phyloP scores from a whole-genome alignment of 2,113 vertebrate genomes.

The Thryonomys swinderianus region DNA sequence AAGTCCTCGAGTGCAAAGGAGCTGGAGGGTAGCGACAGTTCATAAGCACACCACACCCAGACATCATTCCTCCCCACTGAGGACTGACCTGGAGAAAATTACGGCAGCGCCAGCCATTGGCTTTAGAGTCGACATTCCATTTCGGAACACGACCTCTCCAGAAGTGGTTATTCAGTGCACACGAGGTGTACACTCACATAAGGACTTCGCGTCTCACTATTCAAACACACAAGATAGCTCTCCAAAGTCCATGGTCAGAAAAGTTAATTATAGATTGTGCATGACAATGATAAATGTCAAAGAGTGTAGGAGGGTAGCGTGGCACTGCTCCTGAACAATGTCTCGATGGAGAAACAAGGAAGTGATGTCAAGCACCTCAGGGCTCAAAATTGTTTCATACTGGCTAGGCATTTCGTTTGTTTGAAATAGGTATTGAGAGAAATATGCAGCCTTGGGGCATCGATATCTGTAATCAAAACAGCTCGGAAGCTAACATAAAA shows the following conservation, averaged over 20 bases:
- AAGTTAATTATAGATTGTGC: background rate
- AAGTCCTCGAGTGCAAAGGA: background rate
- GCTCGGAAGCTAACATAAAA: background rate
- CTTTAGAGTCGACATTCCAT: background rate
- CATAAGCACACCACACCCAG: accelerated
- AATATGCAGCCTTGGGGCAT: background rate
- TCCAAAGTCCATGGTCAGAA: background rate
- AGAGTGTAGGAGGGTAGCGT: background rate
- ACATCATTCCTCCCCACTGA: no score
- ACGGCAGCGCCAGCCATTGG: accelerated
- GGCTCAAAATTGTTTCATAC: background rate
- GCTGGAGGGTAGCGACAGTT: background rate
- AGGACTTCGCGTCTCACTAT: background rate
- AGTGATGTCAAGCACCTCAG: background rate
- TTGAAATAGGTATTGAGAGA: constrained; percentile 45
- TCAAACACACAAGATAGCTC: background rate
- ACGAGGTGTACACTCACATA: background rate
- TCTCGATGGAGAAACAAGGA: background rate
- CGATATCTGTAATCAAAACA: background rate
- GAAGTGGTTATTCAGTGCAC: background rate
- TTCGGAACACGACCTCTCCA: background rate
- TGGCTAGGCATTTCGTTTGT: background rate
- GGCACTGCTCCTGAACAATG: background rate
- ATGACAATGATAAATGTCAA: background rate
- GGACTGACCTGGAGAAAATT: background rate